phyloP scores from a whole-genome alignment of 2,888 invertebrate genomes.

The Ephialtes manifestator region DNA sequence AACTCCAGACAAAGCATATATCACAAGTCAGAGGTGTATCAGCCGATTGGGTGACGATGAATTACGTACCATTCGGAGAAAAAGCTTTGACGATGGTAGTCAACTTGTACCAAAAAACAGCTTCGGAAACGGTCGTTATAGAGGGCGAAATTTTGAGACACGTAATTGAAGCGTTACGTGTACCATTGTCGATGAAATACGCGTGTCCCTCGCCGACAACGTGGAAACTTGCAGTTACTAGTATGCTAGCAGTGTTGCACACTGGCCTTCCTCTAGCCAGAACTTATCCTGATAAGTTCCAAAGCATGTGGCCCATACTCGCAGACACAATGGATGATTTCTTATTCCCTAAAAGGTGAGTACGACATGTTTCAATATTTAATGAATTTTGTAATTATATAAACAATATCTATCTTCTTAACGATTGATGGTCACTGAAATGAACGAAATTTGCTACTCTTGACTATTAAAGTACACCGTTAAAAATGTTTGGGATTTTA shows the following conservation, averaged over 20 bases:
- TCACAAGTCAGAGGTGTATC: slow-evolving; percentile 84
- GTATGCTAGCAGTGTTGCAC: slow-evolving; percentile 92
- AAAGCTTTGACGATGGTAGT: slow-evolving; percentile 92
- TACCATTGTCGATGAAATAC: slow-evolving; percentile 93
- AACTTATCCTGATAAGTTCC: slow-evolving; percentile 91
- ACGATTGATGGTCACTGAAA: no score
- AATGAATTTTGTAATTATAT: not conserved
- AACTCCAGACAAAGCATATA: slow-evolving; percentile 87
- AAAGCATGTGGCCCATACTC: slow-evolving; percentile 94
- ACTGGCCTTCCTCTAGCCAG: slow-evolving; percentile 96
- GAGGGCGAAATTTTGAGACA: slow-evolving; percentile 91
- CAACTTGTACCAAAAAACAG: slow-evolving; percentile 91
- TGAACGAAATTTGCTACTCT: no score
- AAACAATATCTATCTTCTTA: no score
- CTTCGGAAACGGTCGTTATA: slow-evolving; percentile 90
- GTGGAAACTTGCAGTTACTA: slow-evolving; percentile 94
- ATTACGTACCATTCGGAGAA: slow-evolving; percentile 95
- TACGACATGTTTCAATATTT: not conserved
- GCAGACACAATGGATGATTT: slow-evolving; percentile 96
- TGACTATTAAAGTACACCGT: no score
- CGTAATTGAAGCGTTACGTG: slow-evolving; percentile 90
- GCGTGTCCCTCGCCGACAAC: slow-evolving; percentile 92
- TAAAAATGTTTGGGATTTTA: no score
- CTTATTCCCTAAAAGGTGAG: slow-evolving; percentile 94
- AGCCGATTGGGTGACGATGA: slow-evolving; percentile 92